Conservation (phyloP, 2,888 invertebrate genomes). For the Trachelus troglodyta region DNA sequence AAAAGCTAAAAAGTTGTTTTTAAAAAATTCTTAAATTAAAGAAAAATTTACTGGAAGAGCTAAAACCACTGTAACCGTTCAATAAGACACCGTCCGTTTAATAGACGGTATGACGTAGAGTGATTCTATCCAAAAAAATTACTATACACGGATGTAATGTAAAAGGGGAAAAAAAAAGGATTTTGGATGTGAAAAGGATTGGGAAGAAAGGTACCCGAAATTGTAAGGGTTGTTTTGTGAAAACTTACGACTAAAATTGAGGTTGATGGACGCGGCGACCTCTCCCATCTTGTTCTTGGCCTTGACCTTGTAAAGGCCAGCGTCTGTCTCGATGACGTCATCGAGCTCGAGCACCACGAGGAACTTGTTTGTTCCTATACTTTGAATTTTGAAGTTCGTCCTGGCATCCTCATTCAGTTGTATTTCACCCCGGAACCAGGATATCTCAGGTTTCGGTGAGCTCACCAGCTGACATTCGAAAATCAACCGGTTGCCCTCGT, state of each 20-base stretch:
- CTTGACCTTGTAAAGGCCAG: conserved; percentile 96
- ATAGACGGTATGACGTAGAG: not conserved
- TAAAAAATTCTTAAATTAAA: not conserved
- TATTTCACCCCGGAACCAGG: conserved; percentile 92
- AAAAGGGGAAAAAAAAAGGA: not conserved
- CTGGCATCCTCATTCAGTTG: conserved; percentile 85
- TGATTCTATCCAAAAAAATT: conserved; percentile 6
- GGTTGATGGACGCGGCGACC: conserved; percentile 95
- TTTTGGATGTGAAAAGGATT: not conserved
- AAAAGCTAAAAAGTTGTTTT: not conserved
- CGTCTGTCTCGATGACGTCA: conserved; percentile 95
- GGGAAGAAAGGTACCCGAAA: conserved; percentile 3
- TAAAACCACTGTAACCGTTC: not conserved
- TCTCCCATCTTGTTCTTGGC: conserved; percentile 98
- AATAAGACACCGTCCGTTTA: not conserved
- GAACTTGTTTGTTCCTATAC: conserved; percentile 87
- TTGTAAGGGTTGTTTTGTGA: not conserved
- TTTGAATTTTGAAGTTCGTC: conserved; percentile 89
- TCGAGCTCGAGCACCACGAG: conserved; percentile 93
- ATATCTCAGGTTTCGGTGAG: conserved; percentile 89
- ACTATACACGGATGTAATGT: not conserved
- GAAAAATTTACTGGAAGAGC: not conserved
- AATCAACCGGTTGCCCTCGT: conserved; percentile 93
- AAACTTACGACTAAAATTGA: conserved; percentile 97
- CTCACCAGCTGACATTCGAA: conserved; percentile 93